Evolutionary conservation across 2,113 vertebrate species (phyloP).

Genomic region (Holacanthus passer): DNA sequence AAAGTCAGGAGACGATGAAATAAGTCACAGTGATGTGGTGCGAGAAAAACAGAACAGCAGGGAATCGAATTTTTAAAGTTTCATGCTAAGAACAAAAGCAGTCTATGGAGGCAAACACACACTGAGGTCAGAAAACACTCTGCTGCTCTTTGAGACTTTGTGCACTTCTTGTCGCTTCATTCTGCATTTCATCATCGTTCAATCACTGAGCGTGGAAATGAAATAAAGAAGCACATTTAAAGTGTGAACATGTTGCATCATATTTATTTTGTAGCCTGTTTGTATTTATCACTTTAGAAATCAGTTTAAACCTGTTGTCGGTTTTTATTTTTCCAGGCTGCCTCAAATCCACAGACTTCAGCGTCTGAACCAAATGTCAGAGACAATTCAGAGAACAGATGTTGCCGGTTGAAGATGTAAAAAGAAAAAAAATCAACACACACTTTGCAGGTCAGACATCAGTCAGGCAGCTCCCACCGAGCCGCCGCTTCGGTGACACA

Average conservation of each 20-base stretch:
- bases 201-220: background rate
- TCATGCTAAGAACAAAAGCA: background rate
- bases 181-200: background rate
- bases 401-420: background rate
- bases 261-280: too few relatives aligned
- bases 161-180: too few relatives aligned
- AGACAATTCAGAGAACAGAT: background rate
- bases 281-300: too few relatives aligned
- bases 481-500: background rate
- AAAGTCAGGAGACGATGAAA: constrained; percentile 13
- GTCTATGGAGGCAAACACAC: background rate
- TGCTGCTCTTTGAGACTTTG: too few relatives aligned
- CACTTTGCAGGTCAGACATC: background rate
- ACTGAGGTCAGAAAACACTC: background rate
- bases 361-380: background rate
- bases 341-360: background rate
- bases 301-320: background rate
- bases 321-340: background rate
- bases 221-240: background rate
- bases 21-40: background rate
- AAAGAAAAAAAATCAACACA: background rate
- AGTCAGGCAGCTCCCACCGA: background rate
- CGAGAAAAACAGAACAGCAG: background rate
- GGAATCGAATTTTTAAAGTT: background rate
- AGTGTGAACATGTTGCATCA: background rate